Percentiles rank a stretch among this genome's conserved stretches.
These are phyloP conservation scores for human DNA, from an alignment of 2,113 vertebrate genomes.

Conservation along the genomic window DNA sequence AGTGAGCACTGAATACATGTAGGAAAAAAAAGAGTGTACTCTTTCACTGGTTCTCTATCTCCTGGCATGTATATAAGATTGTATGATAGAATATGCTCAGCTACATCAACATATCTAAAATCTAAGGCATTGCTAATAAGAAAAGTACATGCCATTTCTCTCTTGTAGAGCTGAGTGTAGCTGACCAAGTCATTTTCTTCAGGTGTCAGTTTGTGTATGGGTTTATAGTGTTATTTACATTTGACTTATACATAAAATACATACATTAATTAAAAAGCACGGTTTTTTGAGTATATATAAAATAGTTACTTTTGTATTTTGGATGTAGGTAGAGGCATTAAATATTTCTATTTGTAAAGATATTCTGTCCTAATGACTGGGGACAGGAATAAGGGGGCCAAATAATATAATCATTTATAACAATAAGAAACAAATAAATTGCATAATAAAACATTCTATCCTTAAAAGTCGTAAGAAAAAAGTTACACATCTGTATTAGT, in stretches of 20 bases:
- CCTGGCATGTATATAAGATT: background rate
- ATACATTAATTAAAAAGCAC: background rate
- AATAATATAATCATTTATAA: background rate
- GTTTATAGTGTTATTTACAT: background rate
- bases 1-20: background rate
- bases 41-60: background rate
- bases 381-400: background rate
- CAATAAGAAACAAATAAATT: background rate
- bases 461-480: conserved; percentile 29
- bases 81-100: background rate
- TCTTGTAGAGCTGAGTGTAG: background rate
- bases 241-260: background rate
- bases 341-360: background rate
- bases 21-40: background rate
- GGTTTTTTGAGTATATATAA: background rate
- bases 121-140: background rate
- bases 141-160: background rate
- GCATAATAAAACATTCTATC: background rate
- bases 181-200: background rate
- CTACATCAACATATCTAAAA: background rate
- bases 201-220: background rate
- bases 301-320: background rate
- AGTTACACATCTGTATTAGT: background rate
- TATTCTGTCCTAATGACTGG: background rate
- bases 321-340: background rate